Percentiles rank a stretch among this genome's conserved stretches.
These are phyloP conservation scores for Lacerta viridis DNA, from an alignment of 2,797 vertebrate species.

Conservation along the genomic window DNA sequence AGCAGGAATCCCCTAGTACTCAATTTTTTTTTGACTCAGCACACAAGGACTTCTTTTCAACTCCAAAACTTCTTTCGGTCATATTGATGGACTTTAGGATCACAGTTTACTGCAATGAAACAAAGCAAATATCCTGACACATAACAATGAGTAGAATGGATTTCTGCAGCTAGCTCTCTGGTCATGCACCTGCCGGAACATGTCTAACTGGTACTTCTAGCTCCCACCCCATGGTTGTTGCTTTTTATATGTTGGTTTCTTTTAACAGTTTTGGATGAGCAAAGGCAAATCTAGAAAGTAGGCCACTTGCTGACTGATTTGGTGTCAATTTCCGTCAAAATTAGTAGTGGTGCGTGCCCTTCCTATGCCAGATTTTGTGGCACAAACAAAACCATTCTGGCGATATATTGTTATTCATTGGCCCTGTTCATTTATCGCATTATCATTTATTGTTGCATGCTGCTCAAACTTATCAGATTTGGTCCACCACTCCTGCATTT, in stretches of 20 bases:
- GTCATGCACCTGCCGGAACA: slow-evolving; percentile 86
- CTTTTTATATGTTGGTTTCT: slow-evolving; percentile 65
- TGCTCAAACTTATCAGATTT: no score
- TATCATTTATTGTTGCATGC: no score
- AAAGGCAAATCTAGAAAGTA: slow-evolving; percentile 90
- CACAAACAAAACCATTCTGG: no score
- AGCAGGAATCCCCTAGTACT: slow-evolving; percentile 83
- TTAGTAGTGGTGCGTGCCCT: slow-evolving; percentile 1
- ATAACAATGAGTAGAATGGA: slow-evolving; percentile 90
- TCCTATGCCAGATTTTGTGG: not conserved
- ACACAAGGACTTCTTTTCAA: slow-evolving; percentile 85
- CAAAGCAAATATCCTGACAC: slow-evolving; percentile 96
- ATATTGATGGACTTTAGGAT: slow-evolving; percentile 96
- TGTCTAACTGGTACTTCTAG: slow-evolving; percentile 53
- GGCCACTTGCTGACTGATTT: slow-evolving; percentile 74
- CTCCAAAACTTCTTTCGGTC: slow-evolving; percentile 91
- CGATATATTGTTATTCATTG: not conserved
- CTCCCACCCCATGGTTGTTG: slow-evolving; percentile 48
- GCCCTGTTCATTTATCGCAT: no score
- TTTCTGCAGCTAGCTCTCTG: slow-evolving; percentile 84
- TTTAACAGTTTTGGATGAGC: slow-evolving; percentile 78
- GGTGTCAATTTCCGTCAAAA: slow-evolving; percentile 40
- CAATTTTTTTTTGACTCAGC: slow-evolving; percentile 79
- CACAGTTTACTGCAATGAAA: slow-evolving; percentile 97
- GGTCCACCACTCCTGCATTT: no score